phyloP scores from a whole-genome alignment of 2,888 invertebrate species.

The Psococerastis gibbosa region DNA sequence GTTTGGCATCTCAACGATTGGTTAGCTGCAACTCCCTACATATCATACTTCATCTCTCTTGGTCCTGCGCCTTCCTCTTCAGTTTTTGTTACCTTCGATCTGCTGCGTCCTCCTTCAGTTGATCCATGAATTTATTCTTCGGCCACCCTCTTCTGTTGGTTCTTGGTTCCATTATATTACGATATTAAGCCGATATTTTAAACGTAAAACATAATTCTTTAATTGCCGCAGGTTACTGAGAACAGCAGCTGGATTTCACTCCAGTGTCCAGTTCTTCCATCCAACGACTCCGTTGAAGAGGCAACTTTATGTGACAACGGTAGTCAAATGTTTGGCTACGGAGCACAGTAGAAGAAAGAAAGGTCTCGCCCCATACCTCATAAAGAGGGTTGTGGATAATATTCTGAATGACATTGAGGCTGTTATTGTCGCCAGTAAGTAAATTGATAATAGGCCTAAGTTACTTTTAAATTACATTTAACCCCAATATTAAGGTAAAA shows the following conservation, averaged over 20 bases:
- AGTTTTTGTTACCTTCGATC: too few relatives aligned
- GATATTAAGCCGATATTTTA: too few relatives aligned
- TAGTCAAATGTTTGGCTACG: conserved; percentile 36
- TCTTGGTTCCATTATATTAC: conserved; percentile 4
- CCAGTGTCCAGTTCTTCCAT: conserved; percentile 26
- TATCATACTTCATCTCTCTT: too few relatives aligned
- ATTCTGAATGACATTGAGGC: conserved; percentile 34
- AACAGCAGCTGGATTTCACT: conserved; percentile 36
- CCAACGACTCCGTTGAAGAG: conserved; percentile 33
- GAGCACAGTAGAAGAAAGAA: conserved; percentile 33
- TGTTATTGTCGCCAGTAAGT: conserved; percentile 27
- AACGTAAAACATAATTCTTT: conserved; percentile 5
- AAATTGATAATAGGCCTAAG: too few relatives aligned
- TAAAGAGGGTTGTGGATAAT: neutral
- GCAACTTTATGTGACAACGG: conserved; percentile 38
- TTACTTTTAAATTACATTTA: too few relatives aligned
- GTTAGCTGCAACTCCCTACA: too few relatives aligned
- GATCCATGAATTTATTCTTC: too few relatives aligned
- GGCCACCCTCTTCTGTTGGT: too few relatives aligned
- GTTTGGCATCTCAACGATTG: too few relatives aligned
- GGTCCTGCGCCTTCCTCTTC: too few relatives aligned
- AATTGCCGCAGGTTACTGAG: conserved; percentile 33
- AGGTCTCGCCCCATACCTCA: conserved; percentile 26
- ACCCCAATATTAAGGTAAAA: too few relatives aligned
- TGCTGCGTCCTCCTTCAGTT: too few relatives aligned